phyloP scores from a whole-genome alignment of 2,113 vertebrate species.

The Lontra canadensis region DNA sequence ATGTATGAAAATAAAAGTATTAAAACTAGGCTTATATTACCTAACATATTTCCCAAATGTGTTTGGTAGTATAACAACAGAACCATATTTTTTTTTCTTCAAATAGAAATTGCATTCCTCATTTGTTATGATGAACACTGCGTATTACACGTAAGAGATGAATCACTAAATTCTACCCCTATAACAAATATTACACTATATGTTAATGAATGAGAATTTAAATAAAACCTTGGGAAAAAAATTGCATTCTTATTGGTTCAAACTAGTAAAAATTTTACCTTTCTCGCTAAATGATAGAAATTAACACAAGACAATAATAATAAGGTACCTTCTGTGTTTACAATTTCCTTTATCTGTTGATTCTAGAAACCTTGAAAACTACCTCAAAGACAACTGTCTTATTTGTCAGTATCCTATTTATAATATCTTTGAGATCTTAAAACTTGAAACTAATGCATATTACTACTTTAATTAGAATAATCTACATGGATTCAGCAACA shows the following conservation, averaged over 20 bases:
- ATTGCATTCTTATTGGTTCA: background rate
- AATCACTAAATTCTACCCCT: background rate
- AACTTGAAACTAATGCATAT: background rate
- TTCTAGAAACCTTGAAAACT: background rate
- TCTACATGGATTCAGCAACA: background rate
- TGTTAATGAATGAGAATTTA: background rate
- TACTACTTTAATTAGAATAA: constrained; percentile 30
- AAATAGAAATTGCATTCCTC: background rate
- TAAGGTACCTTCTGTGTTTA: background rate
- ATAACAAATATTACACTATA: background rate
- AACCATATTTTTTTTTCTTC: background rate
- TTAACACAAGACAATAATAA: background rate
- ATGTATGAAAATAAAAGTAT: background rate
- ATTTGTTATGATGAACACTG: background rate
- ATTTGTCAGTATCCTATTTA: background rate
- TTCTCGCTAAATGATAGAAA: constrained; percentile 27
- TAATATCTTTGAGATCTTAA: background rate
- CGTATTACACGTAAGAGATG: background rate
- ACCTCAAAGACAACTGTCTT: background rate
- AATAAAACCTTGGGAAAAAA: background rate
- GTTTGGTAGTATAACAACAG: background rate
- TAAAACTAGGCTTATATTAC: background rate
- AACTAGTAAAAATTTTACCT: background rate
- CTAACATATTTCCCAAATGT: background rate
- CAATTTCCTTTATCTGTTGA: background rate